Base-by-base conservation (phyloP, 2,888 invertebrate species). In the Drosophila parthenogenetica region DNA sequence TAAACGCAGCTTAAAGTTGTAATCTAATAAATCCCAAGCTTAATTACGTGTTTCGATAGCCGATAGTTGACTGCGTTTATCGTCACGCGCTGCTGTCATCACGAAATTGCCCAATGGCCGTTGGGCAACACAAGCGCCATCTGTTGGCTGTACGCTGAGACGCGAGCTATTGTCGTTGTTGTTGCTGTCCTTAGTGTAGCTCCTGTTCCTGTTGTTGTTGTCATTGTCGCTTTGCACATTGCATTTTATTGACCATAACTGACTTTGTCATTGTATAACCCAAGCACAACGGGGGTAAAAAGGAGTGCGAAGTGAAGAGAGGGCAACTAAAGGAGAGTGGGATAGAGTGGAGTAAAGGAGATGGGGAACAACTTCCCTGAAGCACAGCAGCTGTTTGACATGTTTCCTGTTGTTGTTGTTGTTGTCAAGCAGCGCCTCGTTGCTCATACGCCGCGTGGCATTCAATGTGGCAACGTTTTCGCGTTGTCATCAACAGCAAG, bases 171-270 rank as follows among this genome's bases (percentile, higher is more conserved):
- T 54, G 49, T 35, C 19, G 46, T 22, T 29, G 29, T 57, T 46
- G 35, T 2, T 16, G 19, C 14, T 25, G 19, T 29, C 29, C 5
- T 29, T 29, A 29, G 29, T 29, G 29, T 29, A 2, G 29, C 29
- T 29, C 29, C 16, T 39, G 39, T 29, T 29, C 8, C 19, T 14
- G 32, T 19, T 66, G 53, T 61, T 61, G 66, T 63, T 46, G 70
- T 68, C 73, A 69, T 70, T 81, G 74, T 73, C 83, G 83, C 80
- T 73, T 78, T 67, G 68, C 75, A 75, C 87, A 88, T 86, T 85
- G 89, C 84, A 87, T 87, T 85, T 85, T 85, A 85, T 85, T 89
- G 85, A 87, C 89, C 85, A 87, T 89, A 89, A 89, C 89, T 87
- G 85, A 85, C 85, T 85, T 85, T 85, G 85, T 85, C 87, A 79